Evolutionary conservation across 2,113 vertebrate species (phyloP), one percentile per base, ranked within the genome.

Genomic region (Callaeas wilsoni): DNA sequence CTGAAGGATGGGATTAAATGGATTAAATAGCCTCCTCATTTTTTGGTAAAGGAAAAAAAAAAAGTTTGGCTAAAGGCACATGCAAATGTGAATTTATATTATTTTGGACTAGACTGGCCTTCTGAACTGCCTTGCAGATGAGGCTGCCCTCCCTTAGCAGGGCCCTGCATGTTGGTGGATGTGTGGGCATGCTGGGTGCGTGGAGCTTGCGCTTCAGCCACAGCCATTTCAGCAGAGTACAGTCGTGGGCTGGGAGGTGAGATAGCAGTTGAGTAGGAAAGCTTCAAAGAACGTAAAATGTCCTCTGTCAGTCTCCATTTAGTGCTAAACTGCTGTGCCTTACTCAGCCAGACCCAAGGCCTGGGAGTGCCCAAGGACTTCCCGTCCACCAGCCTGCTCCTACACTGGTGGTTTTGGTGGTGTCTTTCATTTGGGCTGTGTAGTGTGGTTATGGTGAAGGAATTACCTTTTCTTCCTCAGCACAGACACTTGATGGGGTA

Each of bases 1-100:
- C 90, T 76, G 75, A 96, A 90, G 90, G 85, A 90, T 90, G 39
- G 30, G 90, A 96, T 96, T 96, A 96, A 90, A 83, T 65, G 42
- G 85, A 93, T 97, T 94, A 96, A 90, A 84, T 91, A 77, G 41
- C 68, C 63, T 83, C 30, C 75, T 95, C 1, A 0, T 33, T 80
- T 96, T 85, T 68, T 44, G 22, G 44, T 81, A 18, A 44, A 81
- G 53, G 10, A 33, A 26, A 59, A 73, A 74, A 52, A 23, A 52
- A 8, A 18, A 50, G 9, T 85, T 83, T 6, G 4, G 47, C 69
- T 91, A 78, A 83, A 77, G 63, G 16, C 25, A 55, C 6, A 5
- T 90, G 44, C 9, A 44, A 56, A 70, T 35, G 27, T 1, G 2
- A 79, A 29, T 42, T 74, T 52, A 63, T 57, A 57, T 90, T 30